Conservation (phyloP, 2,888 invertebrate species). For the Polydrusus tereticollis region DNA sequence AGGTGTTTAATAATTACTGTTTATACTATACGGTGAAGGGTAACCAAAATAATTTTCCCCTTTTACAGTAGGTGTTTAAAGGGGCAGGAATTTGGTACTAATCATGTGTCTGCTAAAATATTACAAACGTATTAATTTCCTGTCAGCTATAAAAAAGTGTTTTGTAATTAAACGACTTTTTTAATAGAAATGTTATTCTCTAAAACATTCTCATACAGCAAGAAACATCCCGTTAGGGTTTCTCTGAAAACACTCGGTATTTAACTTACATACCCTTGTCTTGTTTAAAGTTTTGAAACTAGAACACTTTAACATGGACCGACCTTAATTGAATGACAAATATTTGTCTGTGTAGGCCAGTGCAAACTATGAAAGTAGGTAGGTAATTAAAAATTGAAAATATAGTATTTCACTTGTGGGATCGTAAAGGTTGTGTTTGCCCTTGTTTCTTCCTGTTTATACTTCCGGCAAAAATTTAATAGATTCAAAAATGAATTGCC, state of each 20-base stretch:
- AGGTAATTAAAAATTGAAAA: slow-evolving; percentile 5
- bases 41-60: neutral
- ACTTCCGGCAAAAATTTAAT: neutral
- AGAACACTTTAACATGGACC: slow-evolving; percentile 28
- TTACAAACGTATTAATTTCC: no score
- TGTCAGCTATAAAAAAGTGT: no score
- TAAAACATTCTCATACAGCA: neutral
- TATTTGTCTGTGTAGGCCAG: slow-evolving; percentile 21
- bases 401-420: neutral
- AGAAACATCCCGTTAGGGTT: neutral
- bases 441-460: neutral
- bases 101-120: no score
- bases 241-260: neutral
- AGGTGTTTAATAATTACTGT: neutral
- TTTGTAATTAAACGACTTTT: no score
- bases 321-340: slow-evolving; percentile 29
- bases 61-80: neutral
- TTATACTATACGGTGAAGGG: neutral
- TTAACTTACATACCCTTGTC: slow-evolving; percentile 1
- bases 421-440: neutral
- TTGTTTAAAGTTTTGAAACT: slow-evolving; percentile 14
- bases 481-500: neutral
- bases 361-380: slow-evolving; percentile 11
- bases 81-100: neutral
- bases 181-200: neutral